A percentile compares a stretch with the other conserved stretches of the same genome.
Evolutionary conservation across 2,888 invertebrate genomes (phyloP).

Genomic region (Eumacrocentrus americanus): DNA sequence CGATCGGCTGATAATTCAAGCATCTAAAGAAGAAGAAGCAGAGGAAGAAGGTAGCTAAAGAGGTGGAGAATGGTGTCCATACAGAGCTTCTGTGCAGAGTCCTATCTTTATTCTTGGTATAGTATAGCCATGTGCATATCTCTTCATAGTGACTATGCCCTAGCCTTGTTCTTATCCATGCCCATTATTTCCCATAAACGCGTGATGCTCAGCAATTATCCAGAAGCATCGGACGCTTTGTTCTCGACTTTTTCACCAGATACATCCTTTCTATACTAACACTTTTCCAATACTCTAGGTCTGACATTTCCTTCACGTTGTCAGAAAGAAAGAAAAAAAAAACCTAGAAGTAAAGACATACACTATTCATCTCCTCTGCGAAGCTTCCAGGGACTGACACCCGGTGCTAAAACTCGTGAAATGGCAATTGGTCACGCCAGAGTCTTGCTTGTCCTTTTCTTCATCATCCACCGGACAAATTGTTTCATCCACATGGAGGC

Average conservation of each 20-base stretch:
- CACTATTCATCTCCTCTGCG: conserved; percentile 3
- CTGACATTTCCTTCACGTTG: too few species aligned
- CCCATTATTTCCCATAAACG: conserved; percentile 39
- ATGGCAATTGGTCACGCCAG: conserved; percentile 33
- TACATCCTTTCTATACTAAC: too few species aligned
- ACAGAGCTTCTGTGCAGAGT: conserved; percentile 26
- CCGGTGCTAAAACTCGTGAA: conserved; percentile 23
- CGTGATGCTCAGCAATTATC: conserved; percentile 37
- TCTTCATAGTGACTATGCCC: conserved; percentile 27
- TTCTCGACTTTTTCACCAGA: conserved; percentile 31
- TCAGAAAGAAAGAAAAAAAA: not conserved
- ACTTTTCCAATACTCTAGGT: too few species aligned
- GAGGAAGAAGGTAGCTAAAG: conserved; percentile 2
- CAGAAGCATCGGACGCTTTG: conserved; percentile 37
- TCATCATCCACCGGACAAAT: conserved; percentile 18
- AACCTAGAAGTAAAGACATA: conserved; percentile 1
- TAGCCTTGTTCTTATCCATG: conserved; percentile 14
- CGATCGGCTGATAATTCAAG: conserved; percentile 23
- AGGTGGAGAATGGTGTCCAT: conserved; percentile 17
- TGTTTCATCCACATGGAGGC: conserved; percentile 16
- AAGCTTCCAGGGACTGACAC: not conserved
- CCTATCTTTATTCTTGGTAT: conserved; percentile 14
- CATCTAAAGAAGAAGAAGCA: conserved; percentile 14
- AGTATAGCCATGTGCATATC: conserved; percentile 27
- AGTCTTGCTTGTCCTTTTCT: conserved; percentile 28